Evolutionary conservation across 1,140 invertebrate genomes (phyloP), one percentile per base, ranked within the genome.

Genomic region (Rhyacophila brunnea): DNA sequence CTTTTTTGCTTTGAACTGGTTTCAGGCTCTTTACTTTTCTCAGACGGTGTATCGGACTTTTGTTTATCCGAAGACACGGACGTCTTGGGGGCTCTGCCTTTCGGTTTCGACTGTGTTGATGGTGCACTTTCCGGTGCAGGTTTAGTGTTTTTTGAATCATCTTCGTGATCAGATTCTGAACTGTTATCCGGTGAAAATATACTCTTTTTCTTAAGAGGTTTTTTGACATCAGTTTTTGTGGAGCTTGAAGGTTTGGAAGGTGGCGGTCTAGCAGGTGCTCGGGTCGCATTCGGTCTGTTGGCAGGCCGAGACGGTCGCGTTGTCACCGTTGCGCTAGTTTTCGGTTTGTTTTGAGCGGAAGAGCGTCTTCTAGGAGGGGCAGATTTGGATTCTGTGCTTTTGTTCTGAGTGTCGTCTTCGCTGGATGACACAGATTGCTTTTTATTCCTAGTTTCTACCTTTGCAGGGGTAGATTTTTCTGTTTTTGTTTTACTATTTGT

Each of bases 161-260:
- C 18, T 15, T 79, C 79, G 2, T 71, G 65, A 61, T 89, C 87
- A 57, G 87, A 88, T 72, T 89, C 87, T 23, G 87, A 89, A 70
- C 87, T 89, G 64, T 90, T 90, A 65, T 90, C 89, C 1, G 89
- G 88, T 62, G 88, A 90, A 65, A 91, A 91, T 68, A 91, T 91
- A 71, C 89, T 91, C 68, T 90, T 90, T 58, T 88, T 89, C 65
- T 90, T 90, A 11, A 79, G 68, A 50, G 71, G 66, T 50, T 70
- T 67, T 47, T 85, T 86, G 34, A 81, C 78, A 62, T 81, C 76
- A 0, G 70, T 68, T 49, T 72, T 80, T 47, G 45, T 53, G 32
- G 66, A 71, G 62, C 76, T 76, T 10, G 64, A 51, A 19, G 70
- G 59, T 68, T 80, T 81, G 4, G 74, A 70, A 19, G 60, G 43